Conservation (phyloP, 2,888 invertebrate species). For the Tholera decimalis region DNA sequence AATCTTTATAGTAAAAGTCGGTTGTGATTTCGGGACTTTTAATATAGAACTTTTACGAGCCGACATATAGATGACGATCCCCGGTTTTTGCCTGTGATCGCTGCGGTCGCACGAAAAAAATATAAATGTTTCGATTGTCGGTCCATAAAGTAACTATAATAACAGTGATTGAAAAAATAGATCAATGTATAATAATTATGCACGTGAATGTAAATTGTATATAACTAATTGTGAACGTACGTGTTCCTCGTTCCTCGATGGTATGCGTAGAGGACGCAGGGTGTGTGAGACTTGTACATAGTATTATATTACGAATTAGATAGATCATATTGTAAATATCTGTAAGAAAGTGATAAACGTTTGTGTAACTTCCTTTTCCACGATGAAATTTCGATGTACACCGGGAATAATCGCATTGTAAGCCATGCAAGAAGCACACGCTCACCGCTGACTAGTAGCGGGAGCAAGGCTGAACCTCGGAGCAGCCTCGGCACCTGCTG, state of each 20-base stretch:
- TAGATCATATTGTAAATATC: slow-evolving; percentile 61
- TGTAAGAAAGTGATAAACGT: slow-evolving; percentile 51
- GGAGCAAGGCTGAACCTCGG: neutral
- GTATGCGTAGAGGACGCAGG: slow-evolving; percentile 1
- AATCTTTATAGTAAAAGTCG: slow-evolving; percentile 20
- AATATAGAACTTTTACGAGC: slow-evolving; percentile 29
- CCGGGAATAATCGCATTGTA: slow-evolving; percentile 23
- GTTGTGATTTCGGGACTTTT: slow-evolving; percentile 40
- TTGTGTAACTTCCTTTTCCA: slow-evolving; percentile 40
- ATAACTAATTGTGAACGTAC: slow-evolving; percentile 16
- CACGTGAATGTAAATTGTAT: slow-evolving; percentile 24
- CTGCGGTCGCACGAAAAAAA: too few relatives aligned
- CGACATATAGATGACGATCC: slow-evolving; percentile 7
- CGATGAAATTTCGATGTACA: slow-evolving; percentile 20
- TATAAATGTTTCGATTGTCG: slow-evolving; percentile 20
- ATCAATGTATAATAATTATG: slow-evolving; percentile 7
- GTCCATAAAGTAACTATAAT: slow-evolving; percentile 25
- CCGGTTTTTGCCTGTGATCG: neutral
- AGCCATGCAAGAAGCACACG: neutral
- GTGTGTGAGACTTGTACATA: slow-evolving; percentile 48
- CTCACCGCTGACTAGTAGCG: neutral
- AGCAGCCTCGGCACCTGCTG: slow-evolving; percentile 6
- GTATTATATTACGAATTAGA: slow-evolving; percentile 45
- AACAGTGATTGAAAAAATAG: neutral
- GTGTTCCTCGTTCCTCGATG: slow-evolving; percentile 2